Evolutionary conservation across 2,888 invertebrate genomes (phyloP).

Genomic region (Cheilosia vulpina): DNA sequence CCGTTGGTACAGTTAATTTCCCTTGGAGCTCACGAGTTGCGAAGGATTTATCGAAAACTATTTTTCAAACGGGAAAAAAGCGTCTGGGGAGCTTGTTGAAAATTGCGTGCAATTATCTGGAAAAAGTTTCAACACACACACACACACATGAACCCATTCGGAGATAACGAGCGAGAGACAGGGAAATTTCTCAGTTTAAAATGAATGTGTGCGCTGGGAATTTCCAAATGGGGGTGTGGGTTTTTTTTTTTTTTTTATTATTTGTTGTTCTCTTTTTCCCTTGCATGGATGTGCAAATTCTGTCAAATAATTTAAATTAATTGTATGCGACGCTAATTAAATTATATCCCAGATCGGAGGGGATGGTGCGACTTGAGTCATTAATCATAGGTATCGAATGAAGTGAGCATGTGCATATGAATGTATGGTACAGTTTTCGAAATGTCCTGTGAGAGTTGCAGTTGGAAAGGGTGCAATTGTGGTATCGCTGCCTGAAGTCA

Average conservation of each 20-base stretch:
- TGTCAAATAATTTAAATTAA: slow-evolving; percentile 61
- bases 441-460: slow-evolving; percentile 9
- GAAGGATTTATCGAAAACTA: slow-evolving; percentile 67
- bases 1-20: slow-evolving; percentile 58
- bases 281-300: slow-evolving; percentile 23
- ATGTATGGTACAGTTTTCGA: not conserved
- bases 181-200: slow-evolving; percentile 35
- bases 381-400: slow-evolving; percentile 60
- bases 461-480: slow-evolving; percentile 5
- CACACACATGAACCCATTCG: slow-evolving; percentile 17
- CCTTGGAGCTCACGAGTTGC: slow-evolving; percentile 44
- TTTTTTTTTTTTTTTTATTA: not conserved
- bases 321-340: slow-evolving; percentile 68
- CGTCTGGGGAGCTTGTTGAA: slow-evolving; percentile 65
- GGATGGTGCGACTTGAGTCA: slow-evolving; percentile 26
- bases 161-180: slow-evolving; percentile 37
- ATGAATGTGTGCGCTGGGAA: slow-evolving; percentile 59
- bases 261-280: not conserved
- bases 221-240: slow-evolving; percentile 5
- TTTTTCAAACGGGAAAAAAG: slow-evolving; percentile 60
- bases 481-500: slow-evolving; percentile 23
- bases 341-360: slow-evolving; percentile 51
- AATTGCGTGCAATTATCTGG: slow-evolving; percentile 72
- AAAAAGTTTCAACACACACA: slow-evolving; percentile 49
- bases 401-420: not conserved